Base-by-base conservation (phyloP, 2,888 invertebrate species). In the Gastracanthus pulcherrimus region DNA sequence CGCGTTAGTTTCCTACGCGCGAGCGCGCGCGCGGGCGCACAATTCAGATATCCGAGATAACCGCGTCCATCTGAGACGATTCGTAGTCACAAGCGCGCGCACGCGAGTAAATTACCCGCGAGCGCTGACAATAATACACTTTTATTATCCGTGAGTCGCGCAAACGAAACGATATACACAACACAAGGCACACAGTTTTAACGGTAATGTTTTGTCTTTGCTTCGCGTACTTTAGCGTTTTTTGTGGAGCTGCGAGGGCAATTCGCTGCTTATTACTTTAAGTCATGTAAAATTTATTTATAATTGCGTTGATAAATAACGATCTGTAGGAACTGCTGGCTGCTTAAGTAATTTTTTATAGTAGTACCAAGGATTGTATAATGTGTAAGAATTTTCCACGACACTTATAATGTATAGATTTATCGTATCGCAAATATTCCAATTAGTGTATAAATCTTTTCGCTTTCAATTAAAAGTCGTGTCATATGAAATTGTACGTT, bases 11-110 rank as follows among this genome's bases (percentile, higher is more conserved):
- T 66, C 51, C 66, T 66, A 16, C 5, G n/a, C 45, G 26, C 31
- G 38, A 9, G 19, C 26, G n/a, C 23, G 16, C 5, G n/a, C 45
- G 26, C 31, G 38, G 9, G 19, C 26, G n/a, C 23, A 6, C 55
- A 55, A 45, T 71, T 4, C 26, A 67, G 58, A 77, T 58, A 79
- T 55, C 23, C 19, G n/a, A 66, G 79, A 79, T 74, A 79, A 79
- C 55, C 41, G 13, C 70, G 31, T 55, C 26, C 60, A 36, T 60
- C 72, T 60, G 31, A 41, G 7, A 19, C 51, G 23, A 51, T 55
- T 11, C n/a, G 3, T n/a, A n/a, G n/a, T n/a, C n/a, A n/a, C 9
- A 9, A 41, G 55, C 13, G 55, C 6, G 55, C 64, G n/a, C 38
- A 55, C 7, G 29, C 55, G 48, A 38, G 55, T 41, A 29, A 76